Conservation (phyloP, 1,140 invertebrate species). For the Scaptomyza pallida region DNA sequence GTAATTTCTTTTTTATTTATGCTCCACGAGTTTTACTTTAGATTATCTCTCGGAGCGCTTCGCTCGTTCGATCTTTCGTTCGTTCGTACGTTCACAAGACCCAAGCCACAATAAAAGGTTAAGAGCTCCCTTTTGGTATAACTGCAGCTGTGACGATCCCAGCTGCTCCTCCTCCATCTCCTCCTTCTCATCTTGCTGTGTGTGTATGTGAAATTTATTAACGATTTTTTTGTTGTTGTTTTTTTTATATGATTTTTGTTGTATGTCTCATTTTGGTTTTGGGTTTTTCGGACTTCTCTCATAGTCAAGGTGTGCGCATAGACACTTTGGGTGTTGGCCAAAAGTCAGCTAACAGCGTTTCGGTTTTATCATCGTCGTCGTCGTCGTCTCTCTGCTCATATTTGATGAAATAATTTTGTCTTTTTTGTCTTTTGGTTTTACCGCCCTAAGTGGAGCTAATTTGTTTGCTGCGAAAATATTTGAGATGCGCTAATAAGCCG, state of each 20-base stretch:
- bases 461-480: slow-evolving; percentile 79
- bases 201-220: slow-evolving; percentile 80
- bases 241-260: slow-evolving; percentile 72
- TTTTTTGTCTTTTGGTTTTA: slow-evolving; percentile 3
- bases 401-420: slow-evolving; percentile 71
- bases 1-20: slow-evolving; percentile 83
- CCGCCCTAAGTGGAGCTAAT: slow-evolving; percentile 72
- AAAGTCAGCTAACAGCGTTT: slow-evolving; percentile 43
- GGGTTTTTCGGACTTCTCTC: slow-evolving; percentile 25
- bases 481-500: slow-evolving; percentile 73
- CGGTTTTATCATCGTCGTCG: slow-evolving; percentile 61
- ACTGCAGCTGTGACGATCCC: slow-evolving; percentile 56
- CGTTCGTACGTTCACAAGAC: background rate
- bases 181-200: slow-evolving; percentile 15
- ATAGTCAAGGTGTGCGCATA: slow-evolving; percentile 75
- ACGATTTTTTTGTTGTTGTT: no score
- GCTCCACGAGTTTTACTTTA: slow-evolving; percentile 82
- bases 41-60: slow-evolving; percentile 59
- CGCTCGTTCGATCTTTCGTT: background rate
- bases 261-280: slow-evolving; percentile 63
- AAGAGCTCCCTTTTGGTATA: slow-evolving; percentile 56
- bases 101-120: slow-evolving; percentile 69
- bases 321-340: slow-evolving; percentile 80
- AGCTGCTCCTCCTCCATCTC: slow-evolving; percentile 6
- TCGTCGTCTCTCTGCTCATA: slow-evolving; percentile 41